Percentiles rank a stretch among this genome's conserved stretches.
Conservation (phyloP, 2,888 invertebrate genomes). For the Drosophila melanocephala region DNA sequence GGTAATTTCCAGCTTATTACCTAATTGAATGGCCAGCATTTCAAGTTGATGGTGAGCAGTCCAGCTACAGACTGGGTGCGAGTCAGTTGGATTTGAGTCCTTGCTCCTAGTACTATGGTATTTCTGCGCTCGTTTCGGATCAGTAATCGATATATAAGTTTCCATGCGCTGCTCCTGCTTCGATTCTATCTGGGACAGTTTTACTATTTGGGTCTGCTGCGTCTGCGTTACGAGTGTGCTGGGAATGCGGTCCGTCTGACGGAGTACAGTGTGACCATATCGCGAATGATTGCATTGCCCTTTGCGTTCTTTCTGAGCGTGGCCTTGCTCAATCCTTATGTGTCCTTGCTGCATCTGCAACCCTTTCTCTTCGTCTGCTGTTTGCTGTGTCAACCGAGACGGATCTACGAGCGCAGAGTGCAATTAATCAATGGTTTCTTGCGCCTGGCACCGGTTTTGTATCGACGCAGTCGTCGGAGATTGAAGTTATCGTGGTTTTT, state of each 20-base stretch:
- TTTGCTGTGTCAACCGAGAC: slow-evolving; percentile 49
- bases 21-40: not conserved
- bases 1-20: not conserved
- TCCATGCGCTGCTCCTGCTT: slow-evolving; percentile 52
- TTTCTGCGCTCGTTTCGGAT: slow-evolving; percentile 41
- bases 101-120: slow-evolving; percentile 25
- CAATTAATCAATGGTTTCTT: slow-evolving; percentile 48
- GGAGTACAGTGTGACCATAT: slow-evolving; percentile 49
- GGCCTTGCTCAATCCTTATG: slow-evolving; percentile 34
- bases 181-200: slow-evolving; percentile 60
- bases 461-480: slow-evolving; percentile 38
- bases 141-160: slow-evolving; percentile 54
- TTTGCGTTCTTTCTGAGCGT: slow-evolving; percentile 37
- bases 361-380: slow-evolving; percentile 53
- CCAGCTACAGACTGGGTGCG: not conserved
- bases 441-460: slow-evolving; percentile 34
- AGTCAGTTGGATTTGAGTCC: not conserved
- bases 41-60: not conserved
- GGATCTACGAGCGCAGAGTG: slow-evolving; percentile 22
- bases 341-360: slow-evolving; percentile 50
- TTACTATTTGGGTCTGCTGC: slow-evolving; percentile 52
- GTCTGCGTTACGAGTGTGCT: slow-evolving; percentile 40
- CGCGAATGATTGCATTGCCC: slow-evolving; percentile 47
- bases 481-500: slow-evolving; percentile 55
- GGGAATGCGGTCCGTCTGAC: slow-evolving; percentile 52